Evolutionary conservation across 2,888 invertebrate genomes (phyloP), one percentile per base, ranked within the genome.

Genomic region (Ischnura elegans): DNA sequence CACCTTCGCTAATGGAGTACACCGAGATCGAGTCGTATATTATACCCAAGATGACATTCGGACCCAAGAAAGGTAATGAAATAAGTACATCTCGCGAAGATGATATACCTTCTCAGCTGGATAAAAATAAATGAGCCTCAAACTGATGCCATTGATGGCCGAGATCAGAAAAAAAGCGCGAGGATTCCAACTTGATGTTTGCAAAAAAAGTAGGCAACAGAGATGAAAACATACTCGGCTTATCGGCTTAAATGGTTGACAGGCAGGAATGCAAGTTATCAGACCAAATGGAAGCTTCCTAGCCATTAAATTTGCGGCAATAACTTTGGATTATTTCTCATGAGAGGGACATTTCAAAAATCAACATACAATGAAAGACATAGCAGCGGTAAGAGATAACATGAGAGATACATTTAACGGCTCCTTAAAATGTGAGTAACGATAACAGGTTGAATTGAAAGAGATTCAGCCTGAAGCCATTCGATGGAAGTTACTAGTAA

Each of bases 1-100:
- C 87, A 42, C 87, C 87, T 61, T 55, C 55, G 42, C 42, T 87
- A 87, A 87, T 87, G 87, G 87, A 87, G 87, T 43, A 55, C 55
- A 61, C 42, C 36, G 21, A 87, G 55, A 87, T 61, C 55, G 21
- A 42, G 87, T 42, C 36, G 55, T 87, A 87, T 55, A 61, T 87
- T 55, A 55, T 61, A 10, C 55, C 87, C n/a, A 51, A n/a, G 87
- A 46, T 47, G 87, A 87, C 87, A 55, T n/a, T 42, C 55, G 55
- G 42, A 87, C 51, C 21, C 87, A 42, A 87, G 87, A 61, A 42
- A 25, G 87, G 42, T 55, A 55, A 87, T 87, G 87, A 87, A 87
- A 87, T 76, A 76, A 76, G 76, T 76, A 76, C 29, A 76, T 76
- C 61, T n/a, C 76, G 76, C 76, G 36, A 76, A 36, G 76, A 76